phyloP scores from a whole-genome alignment of 2,113 vertebrate genomes.

The Etheostoma spectabile region DNA sequence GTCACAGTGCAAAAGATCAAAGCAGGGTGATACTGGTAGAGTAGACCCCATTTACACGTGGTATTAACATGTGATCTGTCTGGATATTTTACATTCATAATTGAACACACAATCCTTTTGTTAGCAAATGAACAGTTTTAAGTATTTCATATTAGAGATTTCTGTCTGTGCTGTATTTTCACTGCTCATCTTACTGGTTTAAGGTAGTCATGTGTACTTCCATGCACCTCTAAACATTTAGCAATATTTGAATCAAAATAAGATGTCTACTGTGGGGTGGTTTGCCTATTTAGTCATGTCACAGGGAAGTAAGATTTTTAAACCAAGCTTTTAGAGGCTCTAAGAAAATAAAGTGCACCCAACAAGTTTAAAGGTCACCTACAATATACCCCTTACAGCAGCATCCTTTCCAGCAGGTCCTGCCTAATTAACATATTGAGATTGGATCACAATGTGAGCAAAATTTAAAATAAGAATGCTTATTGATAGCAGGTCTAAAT shows the following conservation, averaged over 20 bases:
- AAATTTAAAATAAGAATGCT: background rate
- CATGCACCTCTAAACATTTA: background rate
- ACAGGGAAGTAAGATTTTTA: background rate
- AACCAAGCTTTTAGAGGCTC: background rate
- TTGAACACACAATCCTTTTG: background rate
- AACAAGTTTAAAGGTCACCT: background rate
- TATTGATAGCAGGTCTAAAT: conserved; percentile 3
- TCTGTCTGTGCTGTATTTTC: background rate
- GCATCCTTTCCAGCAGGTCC: background rate
- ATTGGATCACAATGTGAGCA: background rate
- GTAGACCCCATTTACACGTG: background rate
- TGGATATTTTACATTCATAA: background rate
- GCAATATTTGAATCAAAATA: background rate
- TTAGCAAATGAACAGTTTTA: background rate
- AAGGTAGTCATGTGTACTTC: background rate
- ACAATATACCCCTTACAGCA: background rate
- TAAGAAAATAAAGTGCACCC: background rate
- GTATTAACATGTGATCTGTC: conserved; percentile 14
- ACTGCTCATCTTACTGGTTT: background rate
- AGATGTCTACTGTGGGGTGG: background rate
- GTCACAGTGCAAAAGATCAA: background rate
- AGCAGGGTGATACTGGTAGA: background rate
- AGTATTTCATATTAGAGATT: background rate
- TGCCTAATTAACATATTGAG: background rate
- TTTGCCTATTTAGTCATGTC: background rate